Evolutionary conservation across 2,113 vertebrate genomes (phyloP).

Genomic region (Dendrocopos noguchii): DNA sequence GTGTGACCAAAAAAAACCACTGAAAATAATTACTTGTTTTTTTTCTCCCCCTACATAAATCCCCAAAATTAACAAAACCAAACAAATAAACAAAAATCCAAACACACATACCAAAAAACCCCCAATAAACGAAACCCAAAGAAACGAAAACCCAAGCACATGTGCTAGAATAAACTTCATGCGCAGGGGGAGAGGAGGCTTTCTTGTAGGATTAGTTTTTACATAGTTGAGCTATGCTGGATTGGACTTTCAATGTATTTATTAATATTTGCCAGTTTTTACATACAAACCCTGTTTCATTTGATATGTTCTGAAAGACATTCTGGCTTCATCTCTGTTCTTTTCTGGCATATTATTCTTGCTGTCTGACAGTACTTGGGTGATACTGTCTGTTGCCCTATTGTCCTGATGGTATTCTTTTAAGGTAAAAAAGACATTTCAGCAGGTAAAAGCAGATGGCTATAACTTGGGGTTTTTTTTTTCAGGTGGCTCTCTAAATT

Average conservation of each 20-base stretch:
- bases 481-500: neutral
- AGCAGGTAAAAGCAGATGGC: neutral
- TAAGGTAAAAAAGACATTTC: neutral
- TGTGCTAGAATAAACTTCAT: neutral
- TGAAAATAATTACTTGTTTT: neutral
- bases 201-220: neutral
- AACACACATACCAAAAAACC: neutral
- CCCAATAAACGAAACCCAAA: neutral
- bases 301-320: neutral
- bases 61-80: too few relatives aligned
- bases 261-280: neutral
- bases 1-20: neutral
- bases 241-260: neutral
- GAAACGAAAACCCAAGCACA: too few relatives aligned
- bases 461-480: neutral
- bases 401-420: neutral
- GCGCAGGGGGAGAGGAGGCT: fast-evolving
- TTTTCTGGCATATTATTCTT: neutral
- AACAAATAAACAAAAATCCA: neutral
- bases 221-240: neutral
- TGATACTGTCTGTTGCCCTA: neutral
- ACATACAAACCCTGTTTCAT: neutral
- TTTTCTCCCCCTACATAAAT: too few relatives aligned
- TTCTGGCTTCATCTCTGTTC: neutral
- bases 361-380: neutral